Percentiles rank a stretch among this genome's conserved stretches.
Conservation (phyloP, 2,113 vertebrate genomes). For the Vireo altiloquus region DNA sequence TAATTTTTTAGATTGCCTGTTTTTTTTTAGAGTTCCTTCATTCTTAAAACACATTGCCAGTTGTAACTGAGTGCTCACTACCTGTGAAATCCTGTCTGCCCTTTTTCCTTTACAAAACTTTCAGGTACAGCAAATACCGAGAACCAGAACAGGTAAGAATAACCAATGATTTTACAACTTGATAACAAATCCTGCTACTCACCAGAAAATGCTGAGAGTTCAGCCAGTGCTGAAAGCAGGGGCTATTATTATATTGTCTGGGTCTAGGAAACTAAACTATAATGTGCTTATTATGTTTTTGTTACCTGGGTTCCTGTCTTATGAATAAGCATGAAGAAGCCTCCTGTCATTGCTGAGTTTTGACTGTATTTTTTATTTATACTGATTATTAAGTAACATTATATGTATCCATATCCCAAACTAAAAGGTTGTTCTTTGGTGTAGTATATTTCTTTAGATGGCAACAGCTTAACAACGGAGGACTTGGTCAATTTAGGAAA, state of each 20-base stretch:
- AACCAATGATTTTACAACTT: neutral
- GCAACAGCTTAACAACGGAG: slow-evolving; percentile 85
- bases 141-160: slow-evolving; percentile 75
- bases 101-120: slow-evolving; percentile 62
- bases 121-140: slow-evolving; percentile 79
- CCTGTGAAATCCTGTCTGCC: neutral
- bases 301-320: neutral
- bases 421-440: slow-evolving; percentile 1
- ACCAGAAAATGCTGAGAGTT: neutral
- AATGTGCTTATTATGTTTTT: neutral
- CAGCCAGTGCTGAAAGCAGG: neutral
- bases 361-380: neutral
- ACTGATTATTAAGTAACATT: neutral
- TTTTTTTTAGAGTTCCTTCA: neutral
- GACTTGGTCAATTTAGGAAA: slow-evolving; percentile 90
- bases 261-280: neutral
- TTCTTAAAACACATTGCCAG: neutral
- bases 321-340: neutral
- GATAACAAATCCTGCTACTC: neutral
- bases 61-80: neutral
- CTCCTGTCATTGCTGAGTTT: neutral
- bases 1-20: neutral
- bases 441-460: slow-evolving; percentile 88
- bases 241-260: neutral
- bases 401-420: neutral